Base-by-base conservation (phyloP, 64 coral and sea anemone species). In the Stichodactyla mertensii region DNA sequence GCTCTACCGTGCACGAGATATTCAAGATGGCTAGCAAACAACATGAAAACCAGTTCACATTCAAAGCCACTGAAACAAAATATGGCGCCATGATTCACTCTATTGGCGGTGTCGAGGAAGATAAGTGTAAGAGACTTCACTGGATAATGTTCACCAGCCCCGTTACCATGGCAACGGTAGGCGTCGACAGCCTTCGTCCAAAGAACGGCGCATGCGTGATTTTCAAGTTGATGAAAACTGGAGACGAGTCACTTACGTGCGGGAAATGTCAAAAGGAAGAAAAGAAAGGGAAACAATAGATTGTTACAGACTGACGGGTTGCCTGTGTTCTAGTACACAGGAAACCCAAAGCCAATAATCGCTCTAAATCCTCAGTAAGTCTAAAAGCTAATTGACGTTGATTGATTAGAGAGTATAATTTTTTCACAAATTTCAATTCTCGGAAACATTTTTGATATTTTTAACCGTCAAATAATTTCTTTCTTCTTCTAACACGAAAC, bases 141-240 rank as follows among this genome's bases (percentile, higher is more conserved):
- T 98, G 95, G 95, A 92, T 86, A 79, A 56, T 98, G 11, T 94
- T 92, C 54, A 55, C 89, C 6, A 71, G 55, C 16, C 77, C 77
- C 1, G 55, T 56, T 28, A 22, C 77, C 7, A 55, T 90, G 52
- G 95, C 95, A 20, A 1, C 78, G 8, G 79, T 86, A 58, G 95
- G 95, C 5, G 78, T 98, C 8, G 95, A 98, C 59, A 71, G 87
- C 9, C 89, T 91, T 13, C 64, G 24, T 20, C 95, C 95, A 54
- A 52, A 84, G 55, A 10, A 92, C 58, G 89, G 79, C 22, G 88
- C 95, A 10, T 85, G 51, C 27, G 36, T 98, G 66, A 91, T 66
- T 74, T 98, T 98, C 77, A 88, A 94, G 61, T 92, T 93, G 27
- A 56, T 91, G 67, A 89, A 89, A 20, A 81, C 53, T 81, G 78